Percentiles rank a stretch among this genome's conserved stretches.
Conservation (phyloP, 2,888 invertebrate species). For the Nipponacmea schrenckii region DNA sequence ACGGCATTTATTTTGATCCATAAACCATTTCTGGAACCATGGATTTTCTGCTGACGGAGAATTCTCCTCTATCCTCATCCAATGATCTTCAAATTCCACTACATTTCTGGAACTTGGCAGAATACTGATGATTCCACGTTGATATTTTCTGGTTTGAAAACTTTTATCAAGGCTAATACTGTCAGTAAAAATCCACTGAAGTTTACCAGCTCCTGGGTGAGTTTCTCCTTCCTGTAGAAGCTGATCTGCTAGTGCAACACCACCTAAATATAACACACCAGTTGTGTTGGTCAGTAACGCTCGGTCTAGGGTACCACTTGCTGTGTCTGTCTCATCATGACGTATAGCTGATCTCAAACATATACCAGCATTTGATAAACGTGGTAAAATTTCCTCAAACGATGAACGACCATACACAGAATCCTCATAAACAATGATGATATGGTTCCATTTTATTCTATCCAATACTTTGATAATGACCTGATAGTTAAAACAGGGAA, state of each 20-base stretch:
- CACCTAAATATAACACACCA: constrained; percentile 56
- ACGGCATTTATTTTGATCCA: constrained; percentile 46
- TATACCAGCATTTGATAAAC: constrained; percentile 42
- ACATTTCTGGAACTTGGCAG: constrained; percentile 51
- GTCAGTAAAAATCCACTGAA: constrained; percentile 63
- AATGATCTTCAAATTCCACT: constrained; percentile 64
- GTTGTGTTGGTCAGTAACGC: constrained; percentile 37
- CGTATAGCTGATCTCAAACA: constrained; percentile 54
- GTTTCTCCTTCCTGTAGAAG: constrained; percentile 39
- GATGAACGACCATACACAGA: constrained; percentile 49
- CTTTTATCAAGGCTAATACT: constrained; percentile 41
- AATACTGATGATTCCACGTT: constrained; percentile 53
- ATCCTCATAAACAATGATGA: constrained; percentile 65
- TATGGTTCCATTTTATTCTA: constrained; percentile 66
- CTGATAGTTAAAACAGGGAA: constrained; percentile 37
- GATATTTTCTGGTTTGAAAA: constrained; percentile 43
- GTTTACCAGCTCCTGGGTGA: constrained; percentile 41
- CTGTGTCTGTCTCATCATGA: constrained; percentile 34
- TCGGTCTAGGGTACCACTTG: constrained; percentile 29
- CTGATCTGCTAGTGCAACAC: constrained; percentile 26
- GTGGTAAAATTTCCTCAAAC: constrained; percentile 42
- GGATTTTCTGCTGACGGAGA: constrained; percentile 53
- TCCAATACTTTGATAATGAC: constrained; percentile 63
- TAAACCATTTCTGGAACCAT: constrained; percentile 59
- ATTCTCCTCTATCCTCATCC: constrained; percentile 53